Conservation (phyloP, 2,888 invertebrate genomes). For the Stenodema calcarata region DNA sequence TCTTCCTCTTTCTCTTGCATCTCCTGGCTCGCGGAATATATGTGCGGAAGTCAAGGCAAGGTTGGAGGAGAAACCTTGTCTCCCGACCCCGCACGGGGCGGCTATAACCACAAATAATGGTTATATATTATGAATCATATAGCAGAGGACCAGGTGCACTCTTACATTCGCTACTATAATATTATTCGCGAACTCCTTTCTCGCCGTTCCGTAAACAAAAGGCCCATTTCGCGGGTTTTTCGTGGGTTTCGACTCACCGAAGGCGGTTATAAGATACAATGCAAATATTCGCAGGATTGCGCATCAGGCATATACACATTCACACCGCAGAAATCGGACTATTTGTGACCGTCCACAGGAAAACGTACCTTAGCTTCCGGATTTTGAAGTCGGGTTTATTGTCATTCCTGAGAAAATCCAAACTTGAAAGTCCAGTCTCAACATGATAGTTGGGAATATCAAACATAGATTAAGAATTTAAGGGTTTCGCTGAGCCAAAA, state of each 20-base stretch:
- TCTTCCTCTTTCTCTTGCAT: background rate
- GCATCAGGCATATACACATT: too few species aligned
- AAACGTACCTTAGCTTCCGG: too few species aligned
- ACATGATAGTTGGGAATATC: too few species aligned
- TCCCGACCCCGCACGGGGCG: background rate
- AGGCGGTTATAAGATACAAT: background rate
- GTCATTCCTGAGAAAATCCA: too few species aligned
- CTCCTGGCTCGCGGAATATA: background rate
- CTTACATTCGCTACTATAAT: background rate
- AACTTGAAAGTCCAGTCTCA: too few species aligned
- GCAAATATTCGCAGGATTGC: too few species aligned
- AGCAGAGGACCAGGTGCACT: background rate
- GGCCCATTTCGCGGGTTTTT: background rate
- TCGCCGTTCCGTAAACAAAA: background rate
- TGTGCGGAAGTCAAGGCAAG: background rate
- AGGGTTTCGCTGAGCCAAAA: too few species aligned
- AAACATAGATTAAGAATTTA: too few species aligned
- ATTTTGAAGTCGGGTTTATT: too few species aligned
- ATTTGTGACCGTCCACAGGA: too few species aligned
- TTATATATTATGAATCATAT: slow-evolving; percentile 40
- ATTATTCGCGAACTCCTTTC: background rate
- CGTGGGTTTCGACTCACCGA: background rate
- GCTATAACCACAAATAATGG: slow-evolving; percentile 44
- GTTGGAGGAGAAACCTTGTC: background rate
- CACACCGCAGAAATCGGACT: too few species aligned